Base-by-base conservation (phyloP, 2,888 invertebrate genomes). In the Ellobium chinense region DNA sequence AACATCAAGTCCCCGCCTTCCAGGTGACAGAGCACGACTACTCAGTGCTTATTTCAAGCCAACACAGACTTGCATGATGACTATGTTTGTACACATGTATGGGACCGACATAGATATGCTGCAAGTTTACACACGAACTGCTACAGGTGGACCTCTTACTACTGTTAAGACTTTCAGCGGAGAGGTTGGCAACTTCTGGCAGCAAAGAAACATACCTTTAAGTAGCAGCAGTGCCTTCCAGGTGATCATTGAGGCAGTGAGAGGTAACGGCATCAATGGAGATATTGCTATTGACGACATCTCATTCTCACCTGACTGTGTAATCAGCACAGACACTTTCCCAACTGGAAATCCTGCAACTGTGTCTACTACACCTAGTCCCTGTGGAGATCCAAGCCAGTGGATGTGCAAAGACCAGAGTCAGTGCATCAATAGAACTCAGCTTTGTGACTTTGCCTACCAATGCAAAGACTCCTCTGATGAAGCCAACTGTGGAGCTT, bases 221-320 rank as follows among this genome's bases (percentile, higher is more conserved):
- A 83, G 80, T 62, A 85, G 86, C 37, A 62, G 72, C 1, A 70
- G 82, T 31, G 86, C 88, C 29, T 88, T 90, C 82, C 89, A 91
- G 81, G 84, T 92, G 7, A 85, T 91, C 5, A 86, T 92, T 72
- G 91, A 91, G 69, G 90, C 86, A 58, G 85, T 83, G 14, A 88
- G 89, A 29, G 90, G 90, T 12, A 77, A 83, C n/a, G 83, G 86
- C 66, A 84, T 80, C 69, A 80, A 83, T 37, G 87, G 89, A 62
- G 89, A 90, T 66, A 91, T 91, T 73, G 91, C 90, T n/a, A 86
- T 92, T 73, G 92, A 92, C 85, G 92, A 92, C 83, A 83, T 91
- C 14, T 85, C 88, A 9, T 89, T 91, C 79, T 88, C 90, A 4
- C 86, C 87, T 24, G 84, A 80, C 7, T 92, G 92, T 83, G 68